A percentile compares a stretch with the other conserved stretches of the same genome.
phyloP scores from a whole-genome alignment of 2,797 vertebrate species.

The Anomalospiza imberbis region DNA sequence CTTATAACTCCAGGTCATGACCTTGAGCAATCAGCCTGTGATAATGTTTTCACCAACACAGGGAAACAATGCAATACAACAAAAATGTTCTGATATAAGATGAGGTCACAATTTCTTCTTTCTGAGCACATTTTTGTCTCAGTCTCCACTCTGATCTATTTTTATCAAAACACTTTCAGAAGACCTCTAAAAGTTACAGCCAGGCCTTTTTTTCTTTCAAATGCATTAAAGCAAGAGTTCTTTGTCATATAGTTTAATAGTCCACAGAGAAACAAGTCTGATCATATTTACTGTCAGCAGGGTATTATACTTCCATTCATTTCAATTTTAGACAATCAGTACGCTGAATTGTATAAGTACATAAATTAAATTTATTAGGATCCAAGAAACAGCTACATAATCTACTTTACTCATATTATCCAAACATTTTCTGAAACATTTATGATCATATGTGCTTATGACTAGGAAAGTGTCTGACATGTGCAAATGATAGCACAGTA shows the following conservation, averaged over 20 bases:
- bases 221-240: not conserved
- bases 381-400: not conserved
- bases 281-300: not conserved
- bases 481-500: not conserved
- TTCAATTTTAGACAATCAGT: not conserved
- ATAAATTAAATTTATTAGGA: not conserved
- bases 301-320: not conserved
- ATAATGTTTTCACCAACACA: not conserved
- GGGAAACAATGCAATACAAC: not conserved
- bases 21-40: not conserved
- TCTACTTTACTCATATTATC: not conserved
- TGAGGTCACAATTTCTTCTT: constrained; percentile 8
- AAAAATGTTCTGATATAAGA: constrained; percentile 2
- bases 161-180: constrained; percentile 19
- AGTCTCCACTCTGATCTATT: not conserved
- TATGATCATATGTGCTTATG: not conserved
- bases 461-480: not conserved
- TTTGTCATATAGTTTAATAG: not conserved
- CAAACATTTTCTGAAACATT: not conserved
- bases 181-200: not conserved
- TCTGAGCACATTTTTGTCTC: not conserved
- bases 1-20: not conserved
- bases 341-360: not conserved
- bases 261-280: not conserved
- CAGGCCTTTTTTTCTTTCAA: not conserved